Evolutionary conservation across 2,797 vertebrate genomes (phyloP).

Genomic region (Dromococcyx pavoninus): DNA sequence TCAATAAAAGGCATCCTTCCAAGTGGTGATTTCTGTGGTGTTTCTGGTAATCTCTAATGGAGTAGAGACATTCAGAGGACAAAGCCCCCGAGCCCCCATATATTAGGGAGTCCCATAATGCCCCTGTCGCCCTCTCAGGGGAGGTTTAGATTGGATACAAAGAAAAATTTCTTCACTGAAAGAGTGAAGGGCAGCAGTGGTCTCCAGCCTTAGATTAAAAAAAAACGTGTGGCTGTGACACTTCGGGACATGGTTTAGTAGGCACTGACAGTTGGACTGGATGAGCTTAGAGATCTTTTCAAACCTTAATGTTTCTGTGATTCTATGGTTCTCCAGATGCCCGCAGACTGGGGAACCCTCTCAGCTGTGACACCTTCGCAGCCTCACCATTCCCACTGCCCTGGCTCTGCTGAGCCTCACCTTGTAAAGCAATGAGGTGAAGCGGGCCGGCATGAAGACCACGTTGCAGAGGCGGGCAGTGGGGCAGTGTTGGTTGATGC

Average conservation of each 20-base stretch:
- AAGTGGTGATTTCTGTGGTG: not conserved
- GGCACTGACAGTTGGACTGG: too few relatives aligned
- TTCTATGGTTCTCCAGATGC: not conserved
- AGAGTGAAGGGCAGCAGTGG: too few relatives aligned
- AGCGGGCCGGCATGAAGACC: slow-evolving; percentile 91
- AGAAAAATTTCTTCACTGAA: too few relatives aligned
- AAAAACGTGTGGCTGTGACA: too few relatives aligned
- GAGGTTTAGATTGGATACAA: too few relatives aligned
- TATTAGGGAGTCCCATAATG: fast-evolving
- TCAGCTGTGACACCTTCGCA: fast-evolving
- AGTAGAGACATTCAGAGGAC: not conserved
- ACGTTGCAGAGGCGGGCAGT: slow-evolving; percentile 87
- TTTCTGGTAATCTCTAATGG: not conserved
- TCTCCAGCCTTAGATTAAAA: too few relatives aligned
- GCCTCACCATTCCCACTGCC: not conserved
- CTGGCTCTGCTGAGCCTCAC: slow-evolving; percentile 52
- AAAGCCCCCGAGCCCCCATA: fast-evolving
- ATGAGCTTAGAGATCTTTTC: too few relatives aligned
- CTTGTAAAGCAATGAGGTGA: slow-evolving; percentile 91
- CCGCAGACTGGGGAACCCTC: fast-evolving
- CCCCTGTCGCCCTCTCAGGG: fast-evolving
- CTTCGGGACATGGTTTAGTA: too few relatives aligned
- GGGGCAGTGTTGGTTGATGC: slow-evolving; percentile 89
- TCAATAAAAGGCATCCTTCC: not conserved
- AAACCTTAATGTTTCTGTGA: too few relatives aligned